phyloP scores from a whole-genome alignment of 2,797 vertebrate species.

The Phrynocephalus vlangalii region DNA sequence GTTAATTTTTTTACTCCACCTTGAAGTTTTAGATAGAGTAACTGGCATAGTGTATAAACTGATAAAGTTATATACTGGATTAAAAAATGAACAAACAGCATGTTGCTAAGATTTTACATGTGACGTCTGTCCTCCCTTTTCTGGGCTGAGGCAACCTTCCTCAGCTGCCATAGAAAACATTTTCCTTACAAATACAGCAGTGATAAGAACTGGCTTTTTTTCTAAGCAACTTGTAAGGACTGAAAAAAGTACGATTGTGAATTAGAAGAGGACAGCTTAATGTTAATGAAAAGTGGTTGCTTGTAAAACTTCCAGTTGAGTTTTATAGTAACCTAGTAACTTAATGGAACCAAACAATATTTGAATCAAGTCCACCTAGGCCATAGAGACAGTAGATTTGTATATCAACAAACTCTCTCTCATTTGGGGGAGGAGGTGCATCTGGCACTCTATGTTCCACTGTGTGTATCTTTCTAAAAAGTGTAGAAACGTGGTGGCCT shows the following conservation, averaged over 20 bases:
- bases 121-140: not conserved
- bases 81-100: not conserved
- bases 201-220: not conserved
- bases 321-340: slow-evolving; percentile 74
- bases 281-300: slow-evolving; percentile 43
- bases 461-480: slow-evolving; percentile 61
- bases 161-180: not conserved
- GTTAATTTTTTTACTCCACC: no score
- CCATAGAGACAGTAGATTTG: slow-evolving; percentile 71
- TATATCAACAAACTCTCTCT: slow-evolving; percentile 74
- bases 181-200: not conserved
- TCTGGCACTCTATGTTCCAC: slow-evolving; percentile 36
- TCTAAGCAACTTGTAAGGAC: slow-evolving; percentile 16
- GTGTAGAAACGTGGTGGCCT: slow-evolving; percentile 59
- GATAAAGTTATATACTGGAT: not conserved
- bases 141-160: not conserved
- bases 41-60: not conserved
- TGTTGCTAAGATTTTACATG: not conserved
- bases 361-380: slow-evolving; percentile 47
- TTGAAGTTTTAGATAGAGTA: no score
- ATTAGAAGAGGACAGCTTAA: not conserved
- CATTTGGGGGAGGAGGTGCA: not conserved
- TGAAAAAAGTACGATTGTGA: slow-evolving; percentile 20
- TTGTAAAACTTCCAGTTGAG: slow-evolving; percentile 34
- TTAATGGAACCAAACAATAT: slow-evolving; percentile 73